Base-by-base conservation (phyloP, 2,113 vertebrate species). In the Lycocorax pyrrhopterus region DNA sequence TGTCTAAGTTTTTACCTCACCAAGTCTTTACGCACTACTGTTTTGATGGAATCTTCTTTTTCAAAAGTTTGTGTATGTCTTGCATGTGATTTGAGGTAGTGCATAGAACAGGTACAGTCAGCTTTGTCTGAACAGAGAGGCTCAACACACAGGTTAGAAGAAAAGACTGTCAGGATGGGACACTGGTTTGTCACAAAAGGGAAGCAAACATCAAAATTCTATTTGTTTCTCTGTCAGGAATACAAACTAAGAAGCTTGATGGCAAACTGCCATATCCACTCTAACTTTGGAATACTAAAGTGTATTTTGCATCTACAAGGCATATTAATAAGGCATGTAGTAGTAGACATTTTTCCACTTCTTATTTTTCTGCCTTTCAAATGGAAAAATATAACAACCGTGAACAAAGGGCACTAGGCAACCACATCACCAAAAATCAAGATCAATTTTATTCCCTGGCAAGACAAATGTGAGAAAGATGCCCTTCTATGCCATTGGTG, bases 351-450 rank as follows among this genome's bases (percentile, higher is more conserved):
- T 39, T 33, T 81, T 71, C 3, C 35, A 58, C 23, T 93, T 67
- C 33, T 71, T 73, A 67, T 62, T 91, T 89, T 78, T 73, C 55
- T 91, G 39, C 82, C 55, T 88, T 92, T 93, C 39, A 90, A 88
- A 83, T 55, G 74, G 55, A 85, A 89, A 96, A 85, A 82, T 27
- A 12, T 1, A 95, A 76, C 39, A 69, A 62, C 17, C 35, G n/a
- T 9, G 43, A 85, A 83, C 55, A 89, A 96, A 90, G 60, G 9
- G 4, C 39, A 43, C 58, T 35, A 85, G 32, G 63, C 37, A 92
- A 88, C 59, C 3, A 1, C 59, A 88, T 66, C 43, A 83, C 55
- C 59, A 59, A 74, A 27, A 91, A 55, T 71, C 85, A 83, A 90
- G 87, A 95, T 84, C 25, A 69, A 76, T 80, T 95, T 85, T 88